Conservation (phyloP, 2,113 vertebrate species). For the Mobula hypostoma region DNA sequence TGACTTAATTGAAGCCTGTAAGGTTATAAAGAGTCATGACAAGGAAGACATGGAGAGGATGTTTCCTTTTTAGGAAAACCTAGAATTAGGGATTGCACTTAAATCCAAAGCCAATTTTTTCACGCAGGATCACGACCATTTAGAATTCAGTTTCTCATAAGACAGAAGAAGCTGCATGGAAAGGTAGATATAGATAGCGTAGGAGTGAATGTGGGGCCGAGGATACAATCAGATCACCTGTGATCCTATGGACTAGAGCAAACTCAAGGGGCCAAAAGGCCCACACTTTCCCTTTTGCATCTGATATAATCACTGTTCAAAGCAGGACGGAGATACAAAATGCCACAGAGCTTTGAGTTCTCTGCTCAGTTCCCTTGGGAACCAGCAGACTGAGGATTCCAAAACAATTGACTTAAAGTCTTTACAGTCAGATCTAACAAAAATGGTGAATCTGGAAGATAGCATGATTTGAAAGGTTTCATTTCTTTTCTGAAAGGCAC, state of each 20-base stretch:
- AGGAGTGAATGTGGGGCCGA: no score
- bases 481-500: neutral
- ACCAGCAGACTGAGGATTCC: neutral
- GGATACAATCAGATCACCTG: no score
- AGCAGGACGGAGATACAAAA: neutral
- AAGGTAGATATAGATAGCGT: no score
- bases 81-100: no score
- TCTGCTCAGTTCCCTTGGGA: neutral
- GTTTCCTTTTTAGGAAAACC: no score
- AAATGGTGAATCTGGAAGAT: neutral
- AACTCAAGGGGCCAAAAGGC: no score
- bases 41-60: neutral
- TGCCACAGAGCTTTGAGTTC: neutral
- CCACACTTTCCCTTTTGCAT: neutral
- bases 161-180: no score
- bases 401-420: neutral
- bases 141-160: no score
- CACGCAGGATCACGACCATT: no score
- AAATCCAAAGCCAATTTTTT: neutral
- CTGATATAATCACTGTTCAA: neutral
- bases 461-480: neutral
- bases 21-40: neutral
- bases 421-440: neutral
- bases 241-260: no score
- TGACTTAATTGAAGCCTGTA: neutral